Base-by-base conservation (phyloP, 2,797 vertebrate species). In the Gymnodraco acuticeps region DNA sequence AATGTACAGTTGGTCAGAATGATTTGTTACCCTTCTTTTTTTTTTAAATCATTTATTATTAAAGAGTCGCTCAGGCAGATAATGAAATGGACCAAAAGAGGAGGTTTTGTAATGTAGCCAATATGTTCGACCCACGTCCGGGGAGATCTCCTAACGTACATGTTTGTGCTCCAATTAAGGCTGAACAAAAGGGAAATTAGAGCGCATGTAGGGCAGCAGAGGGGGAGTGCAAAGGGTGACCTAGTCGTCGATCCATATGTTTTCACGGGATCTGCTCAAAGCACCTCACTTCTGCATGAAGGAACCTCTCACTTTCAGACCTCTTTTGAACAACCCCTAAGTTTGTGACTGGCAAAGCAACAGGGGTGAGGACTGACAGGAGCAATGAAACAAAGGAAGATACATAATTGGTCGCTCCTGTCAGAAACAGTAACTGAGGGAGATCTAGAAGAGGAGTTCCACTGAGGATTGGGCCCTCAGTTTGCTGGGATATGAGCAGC, bases 401-500 rank as follows among this genome's bases (percentile, higher is more conserved):
- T 54, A 3, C 70, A 77, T 83, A 84, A 83, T 81, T 80, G 52
- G 66, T 73, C 19, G 20, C 62, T 61, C 48, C 71, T 83, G 85
- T 84, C 85, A 87, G 66, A 59, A 54, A 66, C 9, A 3, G 58
- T 58, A 64, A 70, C 60, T 33, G 59, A 41, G 64, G 56, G 19
- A 43, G 59, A 70, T 77, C 13, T 12, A 82, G 75, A 19, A 70
- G 69, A 62, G 27, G 48, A 69, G 78, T 64, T 73, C 0, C 47
- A 15, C 65, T 52, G 70, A 80, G 76, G 71, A 82, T 78, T 72
- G 54, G 15, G 5, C 73, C 70, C 73, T 73, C 46, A 19, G 63
- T 78, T 80, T 81, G 48, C 89, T 91, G 87, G 77, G 75, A 91
- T 89, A 86, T 91, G 93, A 92, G 91, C 89, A 92, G 78, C 84